Percentiles rank a stretch among this genome's conserved stretches.
Evolutionary conservation across 2,888 invertebrate species (phyloP).

Genomic region (Homarus gammarus): DNA sequence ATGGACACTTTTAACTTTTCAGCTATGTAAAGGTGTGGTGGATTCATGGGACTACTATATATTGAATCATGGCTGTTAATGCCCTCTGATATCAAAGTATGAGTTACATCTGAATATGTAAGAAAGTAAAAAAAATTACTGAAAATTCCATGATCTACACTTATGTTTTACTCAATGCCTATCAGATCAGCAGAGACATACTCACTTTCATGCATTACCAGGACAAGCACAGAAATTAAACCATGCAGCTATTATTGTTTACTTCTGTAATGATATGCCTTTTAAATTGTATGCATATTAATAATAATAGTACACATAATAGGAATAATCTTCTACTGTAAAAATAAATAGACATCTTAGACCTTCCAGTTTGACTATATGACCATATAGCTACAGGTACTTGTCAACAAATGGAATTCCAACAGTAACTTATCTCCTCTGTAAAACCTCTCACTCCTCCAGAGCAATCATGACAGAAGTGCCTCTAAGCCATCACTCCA

Average conservation of each 20-base stretch:
- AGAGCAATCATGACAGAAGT: background rate
- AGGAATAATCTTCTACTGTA: background rate
- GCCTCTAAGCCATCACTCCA: background rate
- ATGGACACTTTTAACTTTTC: background rate
- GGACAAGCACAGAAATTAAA: background rate
- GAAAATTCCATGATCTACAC: background rate
- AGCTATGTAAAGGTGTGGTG: no score
- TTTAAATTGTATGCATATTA: background rate
- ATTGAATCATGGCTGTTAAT: no score
- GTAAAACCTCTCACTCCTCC: background rate
- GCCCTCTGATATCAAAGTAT: background rate
- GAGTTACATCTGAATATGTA: no score
- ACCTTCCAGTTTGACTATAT: background rate
- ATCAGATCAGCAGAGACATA: background rate
- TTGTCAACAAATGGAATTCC: background rate
- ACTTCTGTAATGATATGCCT: background rate
- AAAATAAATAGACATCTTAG: background rate
- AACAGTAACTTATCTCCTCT: no score
- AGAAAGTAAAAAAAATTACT: no score
- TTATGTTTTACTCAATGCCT: background rate
- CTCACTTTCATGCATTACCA: background rate
- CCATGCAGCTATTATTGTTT: background rate
- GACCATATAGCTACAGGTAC: background rate
- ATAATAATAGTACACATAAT: background rate
- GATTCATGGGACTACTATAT: no score